These are phyloP conservation scores for Bubo bubo DNA, from an alignment of 2,113 vertebrate genomes.

Conservation along the genomic window DNA sequence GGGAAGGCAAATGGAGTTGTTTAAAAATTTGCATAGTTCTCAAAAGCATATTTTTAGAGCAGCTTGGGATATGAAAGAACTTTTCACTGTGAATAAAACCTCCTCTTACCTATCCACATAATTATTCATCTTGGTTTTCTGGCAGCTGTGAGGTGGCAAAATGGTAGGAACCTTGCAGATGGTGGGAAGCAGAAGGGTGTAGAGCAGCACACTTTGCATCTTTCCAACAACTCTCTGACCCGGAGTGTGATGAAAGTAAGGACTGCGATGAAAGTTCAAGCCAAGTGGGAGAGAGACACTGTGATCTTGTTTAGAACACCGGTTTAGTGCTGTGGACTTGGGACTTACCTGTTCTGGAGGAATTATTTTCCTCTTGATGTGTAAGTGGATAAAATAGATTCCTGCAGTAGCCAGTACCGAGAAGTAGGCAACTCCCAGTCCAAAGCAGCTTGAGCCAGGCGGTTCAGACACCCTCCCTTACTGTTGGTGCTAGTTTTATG, in stretches of 20 bases:
- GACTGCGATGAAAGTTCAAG: background rate
- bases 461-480: background rate
- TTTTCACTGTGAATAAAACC: background rate
- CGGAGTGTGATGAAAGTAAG: background rate
- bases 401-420: background rate
- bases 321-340: background rate
- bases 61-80: background rate
- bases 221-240: background rate
- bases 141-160: background rate
- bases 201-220: background rate
- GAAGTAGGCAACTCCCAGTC: background rate
- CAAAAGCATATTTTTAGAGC: background rate
- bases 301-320: background rate
- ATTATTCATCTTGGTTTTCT: background rate
- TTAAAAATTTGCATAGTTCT: background rate
- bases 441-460: background rate
- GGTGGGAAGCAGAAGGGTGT: background rate
- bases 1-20: background rate
- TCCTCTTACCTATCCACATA: background rate
- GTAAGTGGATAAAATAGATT: background rate
- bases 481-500: background rate
- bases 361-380: background rate
- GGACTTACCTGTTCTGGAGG: background rate
- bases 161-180: background rate
- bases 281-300: background rate